These are phyloP conservation scores for Caranx melampygus DNA, from an alignment of 2,113 vertebrate genomes.

Conservation along the genomic window DNA sequence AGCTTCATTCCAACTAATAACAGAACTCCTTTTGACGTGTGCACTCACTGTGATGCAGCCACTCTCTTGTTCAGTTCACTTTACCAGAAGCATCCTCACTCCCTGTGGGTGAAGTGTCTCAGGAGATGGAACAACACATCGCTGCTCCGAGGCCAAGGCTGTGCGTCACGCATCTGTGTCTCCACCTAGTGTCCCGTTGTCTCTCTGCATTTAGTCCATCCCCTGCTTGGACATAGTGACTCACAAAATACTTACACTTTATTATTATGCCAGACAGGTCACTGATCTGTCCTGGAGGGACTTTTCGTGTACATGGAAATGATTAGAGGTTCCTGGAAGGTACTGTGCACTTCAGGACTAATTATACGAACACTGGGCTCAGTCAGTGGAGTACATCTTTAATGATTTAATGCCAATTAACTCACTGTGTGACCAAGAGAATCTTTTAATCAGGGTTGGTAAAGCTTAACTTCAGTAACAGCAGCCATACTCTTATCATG, in stretches of 20 bases:
- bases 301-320: neutral
- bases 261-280: neutral
- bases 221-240: neutral
- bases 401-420: neutral
- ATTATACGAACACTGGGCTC: neutral
- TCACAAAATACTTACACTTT: neutral
- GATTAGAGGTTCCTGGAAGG: neutral
- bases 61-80: slow-evolving; percentile 37
- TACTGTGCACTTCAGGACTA: neutral
- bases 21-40: slow-evolving; percentile 49
- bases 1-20: slow-evolving; percentile 38
- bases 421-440: neutral
- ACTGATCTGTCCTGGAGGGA: neutral
- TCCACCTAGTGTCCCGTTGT: slow-evolving; percentile 70
- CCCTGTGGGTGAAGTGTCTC: slow-evolving; percentile 6
- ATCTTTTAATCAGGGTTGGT: neutral
- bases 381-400: neutral
- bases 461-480: neutral
- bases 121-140: slow-evolving; percentile 1
- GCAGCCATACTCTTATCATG: too few species aligned
- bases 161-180: slow-evolving; percentile 24
- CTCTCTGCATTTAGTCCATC: neutral
- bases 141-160: slow-evolving; percentile 2
- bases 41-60: slow-evolving; percentile 30
- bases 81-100: neutral